Conservation (phyloP, 2,113 vertebrate species). For the Leiothrix lutea region DNA sequence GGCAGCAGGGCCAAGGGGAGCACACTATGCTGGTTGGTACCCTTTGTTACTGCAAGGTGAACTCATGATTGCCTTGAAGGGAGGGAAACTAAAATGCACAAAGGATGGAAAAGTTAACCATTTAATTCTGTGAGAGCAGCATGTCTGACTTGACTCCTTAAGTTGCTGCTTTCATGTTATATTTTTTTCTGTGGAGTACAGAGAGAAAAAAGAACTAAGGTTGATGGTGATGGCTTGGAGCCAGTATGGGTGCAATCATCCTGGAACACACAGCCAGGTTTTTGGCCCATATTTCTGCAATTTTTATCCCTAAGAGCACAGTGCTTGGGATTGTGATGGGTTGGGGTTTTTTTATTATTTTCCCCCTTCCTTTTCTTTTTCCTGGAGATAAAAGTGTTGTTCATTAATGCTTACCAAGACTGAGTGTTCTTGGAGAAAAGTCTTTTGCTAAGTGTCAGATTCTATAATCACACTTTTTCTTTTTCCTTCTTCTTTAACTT, state of each 20-base stretch:
- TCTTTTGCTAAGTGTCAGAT: not conserved
- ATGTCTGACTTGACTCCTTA: not conserved
- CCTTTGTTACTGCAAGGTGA: not conserved
- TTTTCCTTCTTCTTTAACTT: not conserved
- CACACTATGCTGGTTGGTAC: not conserved
- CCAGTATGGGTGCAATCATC: not conserved
- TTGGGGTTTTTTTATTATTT: not conserved
- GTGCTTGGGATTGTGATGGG: not conserved
- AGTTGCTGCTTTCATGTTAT: not conserved
- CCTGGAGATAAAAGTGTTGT: not conserved
- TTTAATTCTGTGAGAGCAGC: not conserved
- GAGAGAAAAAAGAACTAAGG: not conserved
- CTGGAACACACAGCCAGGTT: not conserved
- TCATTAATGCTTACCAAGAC: not conserved
- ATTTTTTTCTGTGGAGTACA: not conserved
- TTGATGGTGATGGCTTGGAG: not conserved
- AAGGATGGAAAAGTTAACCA: not conserved
- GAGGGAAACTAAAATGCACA: not conserved
- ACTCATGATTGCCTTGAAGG: not conserved
- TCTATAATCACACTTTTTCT: not conserved
- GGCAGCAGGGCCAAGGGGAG: not conserved
- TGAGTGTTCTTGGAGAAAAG: not conserved
- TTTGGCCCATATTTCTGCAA: not conserved
- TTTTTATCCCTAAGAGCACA: not conserved
- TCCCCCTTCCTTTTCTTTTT: not conserved